Conservation (phyloP, 92 coral and sea anemone species). For the Metridium senile region DNA sequence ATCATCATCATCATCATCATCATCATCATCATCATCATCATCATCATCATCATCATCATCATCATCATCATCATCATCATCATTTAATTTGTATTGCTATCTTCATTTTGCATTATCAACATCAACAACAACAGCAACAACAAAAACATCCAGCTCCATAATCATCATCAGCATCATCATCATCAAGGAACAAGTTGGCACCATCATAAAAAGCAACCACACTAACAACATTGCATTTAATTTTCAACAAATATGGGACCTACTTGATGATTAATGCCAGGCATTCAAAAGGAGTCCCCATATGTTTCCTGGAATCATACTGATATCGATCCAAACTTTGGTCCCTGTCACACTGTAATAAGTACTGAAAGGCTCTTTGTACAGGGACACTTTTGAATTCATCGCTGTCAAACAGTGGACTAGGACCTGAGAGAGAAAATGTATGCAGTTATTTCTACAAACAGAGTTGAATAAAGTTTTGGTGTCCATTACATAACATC, state of each 20-base stretch:
- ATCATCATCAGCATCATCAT: not conserved
- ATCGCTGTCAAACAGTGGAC: conserved; percentile 56
- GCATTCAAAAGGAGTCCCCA: conserved; percentile 76
- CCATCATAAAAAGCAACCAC: not conserved
- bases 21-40: no score
- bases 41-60: no score
- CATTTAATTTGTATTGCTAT: no score
- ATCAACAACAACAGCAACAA: no score
- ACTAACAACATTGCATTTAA: not conserved
- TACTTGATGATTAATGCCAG: conserved; percentile 68
- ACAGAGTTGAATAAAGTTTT: not conserved
- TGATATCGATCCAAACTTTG: conserved; percentile 56
- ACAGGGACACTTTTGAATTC: conserved; percentile 68
- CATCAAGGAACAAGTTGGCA: not conserved
- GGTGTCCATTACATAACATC: no score
- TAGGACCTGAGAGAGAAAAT: not conserved
- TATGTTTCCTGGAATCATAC: conserved; percentile 36
- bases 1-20: no score
- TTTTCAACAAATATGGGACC: not conserved
- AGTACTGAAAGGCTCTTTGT: conserved; percentile 85
- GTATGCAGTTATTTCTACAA: no score
- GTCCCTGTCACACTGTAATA: conserved; percentile 45
- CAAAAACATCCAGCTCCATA: no score
- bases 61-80: no score
- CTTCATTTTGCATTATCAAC: no score